These are phyloP conservation scores for Galemys pyrenaicus DNA, from an alignment of 2,113 vertebrate genomes.

Conservation along the genomic window DNA sequence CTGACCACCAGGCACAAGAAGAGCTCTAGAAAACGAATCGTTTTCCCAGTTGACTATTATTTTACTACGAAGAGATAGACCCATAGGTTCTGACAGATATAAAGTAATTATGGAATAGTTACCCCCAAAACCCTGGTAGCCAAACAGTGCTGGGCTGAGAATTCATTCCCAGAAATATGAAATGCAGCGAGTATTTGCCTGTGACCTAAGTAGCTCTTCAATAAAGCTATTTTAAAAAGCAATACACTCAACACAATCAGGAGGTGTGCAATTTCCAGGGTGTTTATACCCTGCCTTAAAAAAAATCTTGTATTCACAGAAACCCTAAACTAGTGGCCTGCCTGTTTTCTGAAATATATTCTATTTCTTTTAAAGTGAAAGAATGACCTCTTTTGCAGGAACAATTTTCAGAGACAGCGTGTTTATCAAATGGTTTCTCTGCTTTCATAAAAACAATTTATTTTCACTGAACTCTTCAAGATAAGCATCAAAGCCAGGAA, in stretches of 20 bases:
- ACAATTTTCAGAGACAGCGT: slow-evolving; percentile 87
- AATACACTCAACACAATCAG: slow-evolving; percentile 36
- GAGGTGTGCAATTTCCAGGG: slow-evolving; percentile 79
- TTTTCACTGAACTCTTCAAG: slow-evolving; percentile 87
- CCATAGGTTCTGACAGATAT: slow-evolving; percentile 45
- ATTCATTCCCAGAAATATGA: slow-evolving; percentile 53
- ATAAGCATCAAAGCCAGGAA: slow-evolving; percentile 86
- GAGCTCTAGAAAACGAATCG: background rate
- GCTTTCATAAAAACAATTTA: slow-evolving; percentile 90
- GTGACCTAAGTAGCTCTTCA: slow-evolving; percentile 60
- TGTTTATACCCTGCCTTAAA: slow-evolving; percentile 82
- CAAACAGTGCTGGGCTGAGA: slow-evolving; percentile 44
- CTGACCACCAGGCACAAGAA: background rate
- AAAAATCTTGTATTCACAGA: slow-evolving; percentile 75
- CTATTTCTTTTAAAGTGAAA: slow-evolving; percentile 85
- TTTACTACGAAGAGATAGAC: slow-evolving; percentile 41
- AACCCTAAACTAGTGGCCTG: slow-evolving; percentile 80
- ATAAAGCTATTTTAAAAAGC: slow-evolving; percentile 67
- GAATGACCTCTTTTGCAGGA: slow-evolving; percentile 87
- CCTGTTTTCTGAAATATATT: slow-evolving; percentile 85
- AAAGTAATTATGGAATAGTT: slow-evolving; percentile 47
- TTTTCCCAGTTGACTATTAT: slow-evolving; percentile 1
- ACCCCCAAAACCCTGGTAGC: slow-evolving; percentile 15
- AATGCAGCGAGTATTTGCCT: slow-evolving; percentile 25
- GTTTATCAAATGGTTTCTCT: slow-evolving; percentile 88